Conservation (phyloP, 2,113 vertebrate species). For the Carassius auratus region DNA sequence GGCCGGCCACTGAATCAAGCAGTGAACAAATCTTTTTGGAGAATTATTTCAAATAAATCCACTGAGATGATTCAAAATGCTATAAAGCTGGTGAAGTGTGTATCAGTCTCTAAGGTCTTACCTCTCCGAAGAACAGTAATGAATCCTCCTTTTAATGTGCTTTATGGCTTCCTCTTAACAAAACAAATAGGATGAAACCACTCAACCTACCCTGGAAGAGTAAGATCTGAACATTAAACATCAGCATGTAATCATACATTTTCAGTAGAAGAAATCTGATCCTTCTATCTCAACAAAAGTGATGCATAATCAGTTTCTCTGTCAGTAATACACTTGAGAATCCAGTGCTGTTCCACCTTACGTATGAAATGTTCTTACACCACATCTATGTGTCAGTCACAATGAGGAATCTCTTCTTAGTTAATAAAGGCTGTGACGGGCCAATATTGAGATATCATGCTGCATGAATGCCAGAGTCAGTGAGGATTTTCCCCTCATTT, state of each 20-base stretch:
- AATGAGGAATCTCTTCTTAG: background rate
- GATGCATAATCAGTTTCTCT: constrained; percentile 26
- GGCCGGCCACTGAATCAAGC: too few relatives aligned
- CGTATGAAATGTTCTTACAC: background rate
- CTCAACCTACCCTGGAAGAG: background rate
- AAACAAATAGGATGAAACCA: constrained; percentile 12
- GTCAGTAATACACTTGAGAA: constrained; percentile 23
- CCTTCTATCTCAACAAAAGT: background rate
- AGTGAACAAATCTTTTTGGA: too few relatives aligned
- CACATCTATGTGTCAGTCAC: background rate
- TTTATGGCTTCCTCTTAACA: constrained; percentile 36
- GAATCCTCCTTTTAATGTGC: constrained; percentile 41
- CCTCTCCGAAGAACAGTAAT: constrained; percentile 14
- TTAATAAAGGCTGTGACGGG: constrained; percentile 63
- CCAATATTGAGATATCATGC: constrained; percentile 70
- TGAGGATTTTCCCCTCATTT: constrained; percentile 74
- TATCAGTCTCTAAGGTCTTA: background rate
- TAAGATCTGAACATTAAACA: constrained; percentile 37
- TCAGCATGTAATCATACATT: constrained; percentile 42
- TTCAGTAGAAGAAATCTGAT: constrained; percentile 15
- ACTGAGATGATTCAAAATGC: background rate
- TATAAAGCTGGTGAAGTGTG: background rate
- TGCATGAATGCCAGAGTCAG: constrained; percentile 69
- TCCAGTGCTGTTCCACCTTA: background rate
- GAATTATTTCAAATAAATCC: too few relatives aligned